phyloP scores from a whole-genome alignment of 2,888 invertebrate genomes.

The Sicus ferrugineus region DNA sequence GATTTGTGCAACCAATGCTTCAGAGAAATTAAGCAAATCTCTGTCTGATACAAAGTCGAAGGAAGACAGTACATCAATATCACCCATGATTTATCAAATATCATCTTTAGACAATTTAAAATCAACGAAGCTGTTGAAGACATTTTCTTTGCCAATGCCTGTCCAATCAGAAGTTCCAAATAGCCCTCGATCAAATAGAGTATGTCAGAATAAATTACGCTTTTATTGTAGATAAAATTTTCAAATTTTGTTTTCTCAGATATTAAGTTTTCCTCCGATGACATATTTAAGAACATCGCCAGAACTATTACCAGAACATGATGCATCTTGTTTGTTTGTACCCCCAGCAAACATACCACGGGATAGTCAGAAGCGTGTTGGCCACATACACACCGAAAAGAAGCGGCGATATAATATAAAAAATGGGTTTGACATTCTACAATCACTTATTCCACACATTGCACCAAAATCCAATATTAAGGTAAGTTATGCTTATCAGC shows the following conservation, averaged over 20 bases:
- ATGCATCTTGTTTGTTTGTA: conserved; percentile 71
- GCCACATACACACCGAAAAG: conserved; percentile 95
- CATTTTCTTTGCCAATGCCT: conserved; percentile 58
- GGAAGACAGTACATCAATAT: too few relatives aligned
- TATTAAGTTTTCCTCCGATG: conserved; percentile 51
- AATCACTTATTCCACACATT: conserved; percentile 90
- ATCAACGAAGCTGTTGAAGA: conserved; percentile 58
- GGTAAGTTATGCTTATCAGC: too few relatives aligned
- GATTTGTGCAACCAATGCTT: too few relatives aligned
- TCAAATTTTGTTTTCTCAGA: conserved; percentile 39
- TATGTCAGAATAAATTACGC: conserved; percentile 29
- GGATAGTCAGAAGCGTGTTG: conserved; percentile 78
- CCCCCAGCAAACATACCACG: conserved; percentile 52
- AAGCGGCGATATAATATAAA: conserved; percentile 95
- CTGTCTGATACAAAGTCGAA: too few relatives aligned
- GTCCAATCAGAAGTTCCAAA: conserved; percentile 51
- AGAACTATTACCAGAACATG: conserved; percentile 62
- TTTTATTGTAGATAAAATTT: neutral
- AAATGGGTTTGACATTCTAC: conserved; percentile 93
- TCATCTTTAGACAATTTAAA: conserved; percentile 34
- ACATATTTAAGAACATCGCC: conserved; percentile 57
- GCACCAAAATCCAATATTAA: too few relatives aligned
- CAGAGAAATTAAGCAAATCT: too few relatives aligned
- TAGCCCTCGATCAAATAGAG: conserved; percentile 55
- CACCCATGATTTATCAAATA: too few relatives aligned